A percentile compares a stretch with the other conserved stretches of the same genome.
Conservation (phyloP, 2,113 vertebrate species). For the Cepphus grylle region DNA sequence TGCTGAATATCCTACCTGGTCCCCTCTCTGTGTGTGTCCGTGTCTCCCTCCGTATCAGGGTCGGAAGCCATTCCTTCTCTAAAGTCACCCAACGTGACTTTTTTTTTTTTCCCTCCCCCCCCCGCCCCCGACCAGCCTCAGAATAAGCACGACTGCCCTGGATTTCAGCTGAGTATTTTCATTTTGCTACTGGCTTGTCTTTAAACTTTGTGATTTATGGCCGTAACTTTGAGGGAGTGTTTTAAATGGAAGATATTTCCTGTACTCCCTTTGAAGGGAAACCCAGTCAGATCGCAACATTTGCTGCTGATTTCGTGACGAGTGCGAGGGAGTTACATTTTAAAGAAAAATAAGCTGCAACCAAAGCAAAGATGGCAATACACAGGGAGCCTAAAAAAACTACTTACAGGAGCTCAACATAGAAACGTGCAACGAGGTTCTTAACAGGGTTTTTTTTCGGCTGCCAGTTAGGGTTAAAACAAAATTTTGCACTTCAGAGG, state of each 20-base stretch:
- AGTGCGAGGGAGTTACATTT: background rate
- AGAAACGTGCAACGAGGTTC: background rate
- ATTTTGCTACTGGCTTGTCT: slow-evolving; percentile 4
- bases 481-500: background rate
- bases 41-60: background rate
- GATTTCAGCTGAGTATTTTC: background rate
- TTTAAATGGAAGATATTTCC: slow-evolving; percentile 29
- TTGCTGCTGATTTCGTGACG: slow-evolving; percentile 28
- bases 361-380: background rate
- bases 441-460: background rate
- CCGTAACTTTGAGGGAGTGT: background rate
- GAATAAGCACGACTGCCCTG: background rate
- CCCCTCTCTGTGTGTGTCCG: background rate
- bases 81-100: background rate
- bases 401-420: background rate
- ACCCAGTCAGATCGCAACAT: background rate
- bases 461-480: background rate
- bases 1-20: background rate
- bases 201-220: slow-evolving; percentile 19
- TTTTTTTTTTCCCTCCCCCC: too few species aligned
- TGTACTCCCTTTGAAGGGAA: slow-evolving; percentile 43
- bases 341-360: background rate
- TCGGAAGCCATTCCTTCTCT: background rate
- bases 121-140: background rate
- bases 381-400: background rate